Base-by-base conservation (phyloP, 2,797 vertebrate genomes). In the Pelobates cultripes region DNA sequence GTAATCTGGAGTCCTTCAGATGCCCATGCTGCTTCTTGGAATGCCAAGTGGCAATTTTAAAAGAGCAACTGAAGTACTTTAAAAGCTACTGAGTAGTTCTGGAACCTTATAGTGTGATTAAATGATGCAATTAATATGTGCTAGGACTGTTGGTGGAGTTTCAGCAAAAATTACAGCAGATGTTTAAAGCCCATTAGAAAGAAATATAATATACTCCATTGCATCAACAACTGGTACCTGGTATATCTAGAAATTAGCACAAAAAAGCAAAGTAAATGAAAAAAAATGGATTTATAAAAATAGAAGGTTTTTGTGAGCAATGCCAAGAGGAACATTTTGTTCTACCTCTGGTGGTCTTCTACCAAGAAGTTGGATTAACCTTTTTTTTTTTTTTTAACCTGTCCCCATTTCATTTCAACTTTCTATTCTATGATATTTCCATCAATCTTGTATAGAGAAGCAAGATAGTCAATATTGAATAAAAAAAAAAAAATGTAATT, bases 91-190 rank as follows among this genome's bases (percentile, higher is more conserved):
- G 60, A 76, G 82, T 80, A 57, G 79, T 79, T 71, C 68, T 84
- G 82, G 77, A 84, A 80, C 77, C 60, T 72, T 76, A 72, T 75
- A 80, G 42, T 79, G 73, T 76, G 73, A 67, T 72, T 84, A 80
- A 84, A 84, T 84, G 77, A 84, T 67, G 72, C 82, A 84, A 80
- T 76, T 79, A 79, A 76, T 79, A 80, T 80, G 61, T 84, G 68
- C 77, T 77, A 79, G 68, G 68, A 42, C 77, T 68, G 68, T 80
- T 84, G 77, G 73, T 84, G 40, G 61, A 64, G 66, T 79, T 75
- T 79, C 77, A 79, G 73, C 66, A 75, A 53, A 84, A 75, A 75
- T 64, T 79, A 75, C 61, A 84, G 67, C 72, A 79, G 67, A 83
- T 83, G 77, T 83, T 75, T 79, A 47, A 83, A 75, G 74, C 73